These are phyloP conservation scores for Atractosteus spatula DNA, from an alignment of 2,113 vertebrate genomes.

Conservation along the genomic window DNA sequence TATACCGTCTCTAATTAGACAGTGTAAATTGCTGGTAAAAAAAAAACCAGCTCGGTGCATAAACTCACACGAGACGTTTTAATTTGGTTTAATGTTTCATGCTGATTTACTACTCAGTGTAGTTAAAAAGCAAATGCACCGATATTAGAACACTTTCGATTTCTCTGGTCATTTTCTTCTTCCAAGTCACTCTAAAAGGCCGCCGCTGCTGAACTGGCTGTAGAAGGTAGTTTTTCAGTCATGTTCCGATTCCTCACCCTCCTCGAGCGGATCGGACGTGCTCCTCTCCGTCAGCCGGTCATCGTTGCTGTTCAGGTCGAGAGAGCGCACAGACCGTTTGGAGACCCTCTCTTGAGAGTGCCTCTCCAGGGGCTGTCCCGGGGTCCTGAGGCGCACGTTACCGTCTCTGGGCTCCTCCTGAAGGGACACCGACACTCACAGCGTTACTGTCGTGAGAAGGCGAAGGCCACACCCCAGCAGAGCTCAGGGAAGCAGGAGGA, in stretches of 20 bases:
- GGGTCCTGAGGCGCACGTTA: constrained; percentile 54
- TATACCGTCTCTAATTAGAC: too few species aligned
- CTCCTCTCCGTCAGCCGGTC: constrained; percentile 73
- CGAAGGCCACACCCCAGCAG: not conserved
- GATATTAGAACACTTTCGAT: too few species aligned
- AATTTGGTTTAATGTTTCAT: too few species aligned
- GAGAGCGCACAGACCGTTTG: constrained; percentile 62
- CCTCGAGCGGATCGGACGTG: constrained; percentile 76
- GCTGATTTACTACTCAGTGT: too few species aligned
- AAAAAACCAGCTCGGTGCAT: too few species aligned
- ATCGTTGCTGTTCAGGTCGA: constrained; percentile 83
- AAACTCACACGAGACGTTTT: too few species aligned
- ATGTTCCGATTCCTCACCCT: constrained; percentile 74
- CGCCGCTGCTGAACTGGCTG: too few species aligned
- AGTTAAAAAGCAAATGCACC: too few species aligned
- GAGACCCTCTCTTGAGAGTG: constrained; percentile 40
- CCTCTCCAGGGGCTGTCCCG: constrained; percentile 56
- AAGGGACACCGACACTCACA: not conserved
- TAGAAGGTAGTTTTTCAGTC: too few species aligned
- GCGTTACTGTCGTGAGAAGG: not conserved
- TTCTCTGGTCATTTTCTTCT: too few species aligned
- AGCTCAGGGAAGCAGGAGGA: not conserved
- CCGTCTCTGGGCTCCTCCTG: constrained; percentile 64
- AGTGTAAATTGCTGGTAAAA: too few species aligned
- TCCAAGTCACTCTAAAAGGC: not conserved